A percentile compares a stretch with the other conserved stretches of the same genome.
These are phyloP conservation scores for Ethmia dodecea DNA, from an alignment of 2,888 invertebrate species.

Conservation along the genomic window DNA sequence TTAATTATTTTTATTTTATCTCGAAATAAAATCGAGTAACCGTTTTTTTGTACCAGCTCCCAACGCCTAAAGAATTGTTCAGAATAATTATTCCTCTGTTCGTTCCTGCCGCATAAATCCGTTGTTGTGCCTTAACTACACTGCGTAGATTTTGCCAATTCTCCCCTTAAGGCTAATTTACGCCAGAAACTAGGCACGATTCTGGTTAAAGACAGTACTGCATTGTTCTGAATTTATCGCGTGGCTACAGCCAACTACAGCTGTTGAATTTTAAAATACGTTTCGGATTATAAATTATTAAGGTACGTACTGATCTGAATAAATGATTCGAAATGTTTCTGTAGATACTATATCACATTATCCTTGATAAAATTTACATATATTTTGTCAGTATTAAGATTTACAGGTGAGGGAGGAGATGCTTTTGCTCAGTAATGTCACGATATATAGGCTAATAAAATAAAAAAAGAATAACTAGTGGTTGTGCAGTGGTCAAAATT, in stretches of 20 bases:
- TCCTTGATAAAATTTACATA: no score
- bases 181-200: slow-evolving; percentile 12
- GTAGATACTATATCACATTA: no score
- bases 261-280: neutral
- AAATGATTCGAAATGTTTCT: no score
- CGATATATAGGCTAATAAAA: no score
- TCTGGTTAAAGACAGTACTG: slow-evolving; percentile 2
- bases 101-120: slow-evolving; percentile 20
- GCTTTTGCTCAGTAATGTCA: no score
- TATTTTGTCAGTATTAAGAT: no score
- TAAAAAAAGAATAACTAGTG: no score
- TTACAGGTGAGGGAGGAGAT: no score
- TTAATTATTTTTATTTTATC: no score
- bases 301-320: no score
- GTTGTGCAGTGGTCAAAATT: no score
- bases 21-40: neutral
- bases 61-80: slow-evolving; percentile 16
- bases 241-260: neutral
- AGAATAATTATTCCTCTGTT: slow-evolving; percentile 19
- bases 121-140: slow-evolving; percentile 13
- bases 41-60: slow-evolving; percentile 7
- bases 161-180: slow-evolving; percentile 25
- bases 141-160: slow-evolving; percentile 17
- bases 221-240: slow-evolving; percentile 7
- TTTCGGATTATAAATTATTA: neutral